phyloP scores from a whole-genome alignment of 2,888 invertebrate genomes.

The Hecatera dysodea region DNA sequence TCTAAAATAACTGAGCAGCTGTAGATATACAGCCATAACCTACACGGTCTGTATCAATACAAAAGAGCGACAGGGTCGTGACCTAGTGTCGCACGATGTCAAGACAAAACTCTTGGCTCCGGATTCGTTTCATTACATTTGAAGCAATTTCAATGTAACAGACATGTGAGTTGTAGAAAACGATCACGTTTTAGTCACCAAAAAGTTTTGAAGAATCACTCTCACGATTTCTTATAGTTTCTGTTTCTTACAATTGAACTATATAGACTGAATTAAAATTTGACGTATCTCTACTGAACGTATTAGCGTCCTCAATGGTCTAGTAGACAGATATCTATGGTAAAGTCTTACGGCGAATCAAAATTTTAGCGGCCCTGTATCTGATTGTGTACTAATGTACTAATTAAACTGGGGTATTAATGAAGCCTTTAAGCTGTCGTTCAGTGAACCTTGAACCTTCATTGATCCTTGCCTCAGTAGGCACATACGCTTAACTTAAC shows the following conservation, averaged over 20 bases:
- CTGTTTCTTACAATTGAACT: not conserved
- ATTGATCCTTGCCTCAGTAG: conserved; percentile 46
- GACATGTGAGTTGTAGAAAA: conserved; percentile 17
- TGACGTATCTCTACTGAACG: too few species aligned
- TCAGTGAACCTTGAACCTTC: conserved; percentile 50
- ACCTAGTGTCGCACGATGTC: conserved; percentile 39
- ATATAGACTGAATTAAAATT: not conserved
- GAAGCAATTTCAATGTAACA: conserved; percentile 10
- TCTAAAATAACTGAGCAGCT: conserved; percentile 31
- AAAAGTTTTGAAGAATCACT: not conserved
- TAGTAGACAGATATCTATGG: not conserved
- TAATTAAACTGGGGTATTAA: conserved; percentile 22
- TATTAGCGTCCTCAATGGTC: not conserved
- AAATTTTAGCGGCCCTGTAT: not conserved
- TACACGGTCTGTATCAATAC: conserved; percentile 33
- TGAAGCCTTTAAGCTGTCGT: conserved; percentile 19
- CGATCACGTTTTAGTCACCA: not conserved
- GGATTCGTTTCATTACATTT: conserved; percentile 15
- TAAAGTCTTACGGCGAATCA: not conserved
- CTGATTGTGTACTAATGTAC: not conserved
- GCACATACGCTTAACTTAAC: conserved; percentile 39
- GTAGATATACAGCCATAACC: conserved; percentile 11
- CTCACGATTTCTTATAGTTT: not conserved
- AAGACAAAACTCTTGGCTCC: conserved; percentile 31
- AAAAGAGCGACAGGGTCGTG: conserved; percentile 44